Conservation (phyloP, 2,888 invertebrate species). For the Calameuta pallipes region DNA sequence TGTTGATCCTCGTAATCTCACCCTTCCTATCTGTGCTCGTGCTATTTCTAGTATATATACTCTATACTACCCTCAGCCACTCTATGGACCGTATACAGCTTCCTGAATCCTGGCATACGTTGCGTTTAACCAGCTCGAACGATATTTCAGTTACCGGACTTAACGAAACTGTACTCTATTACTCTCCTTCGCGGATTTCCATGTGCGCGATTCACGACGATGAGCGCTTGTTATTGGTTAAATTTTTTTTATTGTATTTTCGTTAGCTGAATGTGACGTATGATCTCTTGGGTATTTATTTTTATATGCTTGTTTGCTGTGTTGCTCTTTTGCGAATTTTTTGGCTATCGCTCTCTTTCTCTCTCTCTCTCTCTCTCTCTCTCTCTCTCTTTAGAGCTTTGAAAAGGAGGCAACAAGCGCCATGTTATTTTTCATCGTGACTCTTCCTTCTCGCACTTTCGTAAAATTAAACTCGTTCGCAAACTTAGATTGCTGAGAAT, state of each 20-base stretch:
- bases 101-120: background rate
- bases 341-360: background rate
- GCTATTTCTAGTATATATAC: background rate
- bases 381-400: background rate
- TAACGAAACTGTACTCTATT: slow-evolving; percentile 32
- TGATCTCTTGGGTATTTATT: background rate
- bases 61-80: background rate
- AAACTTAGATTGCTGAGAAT: background rate
- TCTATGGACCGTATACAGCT: background rate
- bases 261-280: background rate
- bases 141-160: slow-evolving; percentile 57
- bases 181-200: background rate
- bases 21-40: background rate
- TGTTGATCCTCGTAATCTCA: slow-evolving; percentile 55
- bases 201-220: background rate
- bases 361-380: too few species aligned
- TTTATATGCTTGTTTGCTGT: background rate
- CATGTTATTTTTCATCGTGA: background rate
- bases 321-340: background rate
- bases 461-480: background rate
- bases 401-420: background rate
- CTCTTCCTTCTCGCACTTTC: background rate
- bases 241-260: background rate
- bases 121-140: slow-evolving; percentile 24
- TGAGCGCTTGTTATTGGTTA: background rate